These are phyloP conservation scores for Argynnis bischoffii DNA, from an alignment of 2,888 invertebrate species.

Conservation along the genomic window DNA sequence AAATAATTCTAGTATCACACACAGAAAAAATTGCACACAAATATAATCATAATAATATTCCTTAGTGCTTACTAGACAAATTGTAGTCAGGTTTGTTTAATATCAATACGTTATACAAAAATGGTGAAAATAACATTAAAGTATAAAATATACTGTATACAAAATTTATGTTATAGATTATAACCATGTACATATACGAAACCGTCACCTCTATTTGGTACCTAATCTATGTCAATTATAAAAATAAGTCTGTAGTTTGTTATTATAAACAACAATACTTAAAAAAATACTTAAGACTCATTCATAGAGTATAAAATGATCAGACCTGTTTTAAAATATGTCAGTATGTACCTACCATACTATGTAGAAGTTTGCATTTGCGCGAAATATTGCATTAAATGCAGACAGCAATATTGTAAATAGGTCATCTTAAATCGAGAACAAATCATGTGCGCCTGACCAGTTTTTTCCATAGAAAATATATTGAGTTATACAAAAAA, in stretches of 20 bases:
- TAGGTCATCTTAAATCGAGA: background rate
- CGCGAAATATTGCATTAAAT: slow-evolving; percentile 7
- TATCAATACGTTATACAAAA: slow-evolving; percentile 30
- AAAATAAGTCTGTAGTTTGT: slow-evolving; percentile 32
- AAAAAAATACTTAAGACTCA: slow-evolving; percentile 18
- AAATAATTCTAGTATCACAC: slow-evolving; percentile 44
- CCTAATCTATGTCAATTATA: slow-evolving; percentile 30
- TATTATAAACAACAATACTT: slow-evolving; percentile 12
- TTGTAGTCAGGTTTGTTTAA: slow-evolving; percentile 16
- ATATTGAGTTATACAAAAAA: too few relatives aligned
- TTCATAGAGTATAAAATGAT: slow-evolving; percentile 18
- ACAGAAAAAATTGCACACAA: slow-evolving; percentile 43
- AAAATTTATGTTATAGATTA: slow-evolving; percentile 21
- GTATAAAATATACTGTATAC: slow-evolving; percentile 35
- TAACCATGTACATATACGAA: slow-evolving; percentile 24
- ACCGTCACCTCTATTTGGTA: slow-evolving; percentile 31
- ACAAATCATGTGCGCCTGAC: background rate
- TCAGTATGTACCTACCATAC: background rate
- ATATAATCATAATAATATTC: slow-evolving; percentile 24
- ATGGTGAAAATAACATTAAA: slow-evolving; percentile 31
- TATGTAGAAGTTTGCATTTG: slow-evolving; percentile 2
- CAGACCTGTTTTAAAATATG: background rate
- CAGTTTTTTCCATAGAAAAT: too few relatives aligned
- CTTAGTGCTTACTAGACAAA: slow-evolving; percentile 32
- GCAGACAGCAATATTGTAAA: slow-evolving; percentile 9